Conservation (phyloP, 2,113 vertebrate genomes). For the Theristicus caerulescens region DNA sequence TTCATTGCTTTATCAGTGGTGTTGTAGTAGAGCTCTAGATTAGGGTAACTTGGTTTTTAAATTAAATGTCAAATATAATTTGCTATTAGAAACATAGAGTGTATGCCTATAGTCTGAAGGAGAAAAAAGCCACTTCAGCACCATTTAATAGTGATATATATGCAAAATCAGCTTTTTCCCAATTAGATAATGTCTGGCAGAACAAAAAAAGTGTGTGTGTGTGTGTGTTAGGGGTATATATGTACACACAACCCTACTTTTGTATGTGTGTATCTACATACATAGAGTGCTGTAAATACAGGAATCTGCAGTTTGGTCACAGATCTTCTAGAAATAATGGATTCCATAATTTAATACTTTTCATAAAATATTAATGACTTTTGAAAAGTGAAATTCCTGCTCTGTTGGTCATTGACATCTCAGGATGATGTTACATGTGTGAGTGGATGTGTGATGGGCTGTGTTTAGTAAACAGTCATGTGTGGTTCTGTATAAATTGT, state of each 20-base stretch:
- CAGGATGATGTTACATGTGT: not conserved
- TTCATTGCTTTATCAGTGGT: slow-evolving; percentile 61
- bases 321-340: slow-evolving; percentile 2
- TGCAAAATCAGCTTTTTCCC: slow-evolving; percentile 42
- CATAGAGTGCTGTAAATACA: not conserved
- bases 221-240: not conserved
- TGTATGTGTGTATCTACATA: not conserved
- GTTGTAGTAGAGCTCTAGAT: slow-evolving; percentile 61
- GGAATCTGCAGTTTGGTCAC: not conserved
- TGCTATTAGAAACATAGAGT: slow-evolving; percentile 56
- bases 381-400: not conserved
- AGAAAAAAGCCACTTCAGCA: slow-evolving; percentile 41
- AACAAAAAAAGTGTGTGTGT: not conserved
- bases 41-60: slow-evolving; percentile 71
- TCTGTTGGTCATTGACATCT: not conserved
- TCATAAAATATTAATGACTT: not conserved
- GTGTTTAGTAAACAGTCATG: no score
- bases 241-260: not conserved
- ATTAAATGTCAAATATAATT: slow-evolving; percentile 76
- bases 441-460: not conserved
- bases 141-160: slow-evolving; percentile 21
- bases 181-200: slow-evolving; percentile 23
- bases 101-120: slow-evolving; percentile 1
- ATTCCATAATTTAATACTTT: slow-evolving; percentile 33
- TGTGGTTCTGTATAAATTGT: no score